Evolutionary conservation across 2,113 vertebrate species (phyloP).

Genomic region (Bathybates hornii): DNA sequence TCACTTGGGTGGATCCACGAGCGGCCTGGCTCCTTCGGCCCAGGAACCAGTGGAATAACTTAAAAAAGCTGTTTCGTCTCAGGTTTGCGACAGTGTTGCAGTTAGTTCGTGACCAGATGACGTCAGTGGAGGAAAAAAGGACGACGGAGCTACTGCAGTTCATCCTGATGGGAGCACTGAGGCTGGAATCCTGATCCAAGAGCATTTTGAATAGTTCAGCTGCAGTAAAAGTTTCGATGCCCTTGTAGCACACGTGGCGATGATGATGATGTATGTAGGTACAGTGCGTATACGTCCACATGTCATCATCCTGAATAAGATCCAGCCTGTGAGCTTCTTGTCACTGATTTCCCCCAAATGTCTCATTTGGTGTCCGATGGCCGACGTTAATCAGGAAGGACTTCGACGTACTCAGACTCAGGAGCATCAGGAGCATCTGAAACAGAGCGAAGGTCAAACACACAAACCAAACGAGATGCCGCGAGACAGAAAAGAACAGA

Average conservation of each 20-base stretch:
- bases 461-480: not conserved
- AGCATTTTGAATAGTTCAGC: not conserved
- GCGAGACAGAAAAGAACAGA: not conserved
- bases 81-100: rapidly evolving
- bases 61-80: not conserved
- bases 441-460: not conserved
- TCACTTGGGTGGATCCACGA: not conserved
- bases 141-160: rapidly evolving
- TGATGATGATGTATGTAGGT: not conserved
- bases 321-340: not conserved
- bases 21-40: rapidly evolving
- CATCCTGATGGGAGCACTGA: not conserved
- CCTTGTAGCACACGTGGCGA: not conserved
- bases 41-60: not conserved
- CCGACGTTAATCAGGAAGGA: constrained; percentile 4
- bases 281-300: not conserved
- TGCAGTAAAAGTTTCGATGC: not conserved
- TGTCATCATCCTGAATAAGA: not conserved
- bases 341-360: not conserved
- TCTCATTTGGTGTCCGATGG: not conserved
- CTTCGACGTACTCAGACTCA: constrained; percentile 37
- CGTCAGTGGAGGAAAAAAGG: not conserved
- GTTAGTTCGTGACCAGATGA: not conserved
- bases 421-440: constrained; percentile 39
- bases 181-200: not conserved